These are phyloP conservation scores for Calameuta filiformis DNA, from an alignment of 2,888 invertebrate genomes.

Conservation along the genomic window DNA sequence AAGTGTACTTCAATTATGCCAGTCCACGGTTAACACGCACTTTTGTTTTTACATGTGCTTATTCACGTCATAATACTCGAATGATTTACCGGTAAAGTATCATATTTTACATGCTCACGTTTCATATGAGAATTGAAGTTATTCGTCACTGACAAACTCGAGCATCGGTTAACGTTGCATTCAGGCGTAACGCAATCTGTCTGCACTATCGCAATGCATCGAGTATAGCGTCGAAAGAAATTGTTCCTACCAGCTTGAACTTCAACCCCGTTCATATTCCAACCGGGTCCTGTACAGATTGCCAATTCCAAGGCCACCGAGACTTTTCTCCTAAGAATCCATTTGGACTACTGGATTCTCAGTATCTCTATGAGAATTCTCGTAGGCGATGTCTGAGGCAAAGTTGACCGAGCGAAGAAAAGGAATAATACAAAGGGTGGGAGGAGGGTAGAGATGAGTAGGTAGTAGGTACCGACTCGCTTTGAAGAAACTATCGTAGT, in stretches of 20 bases:
- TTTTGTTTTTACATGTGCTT: neutral
- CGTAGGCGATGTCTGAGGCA: neutral
- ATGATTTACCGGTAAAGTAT: neutral
- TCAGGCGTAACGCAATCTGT: slow-evolving; percentile 45
- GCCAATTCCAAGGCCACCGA: neutral
- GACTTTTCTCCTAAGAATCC: neutral
- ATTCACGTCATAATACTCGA: neutral
- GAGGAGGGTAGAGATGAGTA: slow-evolving; percentile 18
- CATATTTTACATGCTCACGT: slow-evolving; percentile 52
- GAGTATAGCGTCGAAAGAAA: neutral
- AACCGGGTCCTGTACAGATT: neutral
- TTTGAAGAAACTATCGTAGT: slow-evolving; percentile 57
- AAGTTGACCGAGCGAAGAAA: slow-evolving; percentile 12
- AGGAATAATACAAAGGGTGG: slow-evolving; percentile 3
- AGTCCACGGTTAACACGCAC: neutral
- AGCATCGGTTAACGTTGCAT: slow-evolving; percentile 50
- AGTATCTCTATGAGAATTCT: neutral
- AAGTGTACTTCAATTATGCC: neutral
- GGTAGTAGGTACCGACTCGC: slow-evolving; percentile 34
- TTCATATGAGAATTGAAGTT: slow-evolving; percentile 43
- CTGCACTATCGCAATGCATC: slow-evolving; percentile 22
- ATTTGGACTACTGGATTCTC: neutral
- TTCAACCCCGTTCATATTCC: neutral
- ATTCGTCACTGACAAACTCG: slow-evolving; percentile 51
- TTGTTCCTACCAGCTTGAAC: neutral